Percentiles rank a stretch among this genome's conserved stretches.
phyloP scores from a whole-genome alignment of 2,888 invertebrate species.

The Drosophila seclusa region DNA sequence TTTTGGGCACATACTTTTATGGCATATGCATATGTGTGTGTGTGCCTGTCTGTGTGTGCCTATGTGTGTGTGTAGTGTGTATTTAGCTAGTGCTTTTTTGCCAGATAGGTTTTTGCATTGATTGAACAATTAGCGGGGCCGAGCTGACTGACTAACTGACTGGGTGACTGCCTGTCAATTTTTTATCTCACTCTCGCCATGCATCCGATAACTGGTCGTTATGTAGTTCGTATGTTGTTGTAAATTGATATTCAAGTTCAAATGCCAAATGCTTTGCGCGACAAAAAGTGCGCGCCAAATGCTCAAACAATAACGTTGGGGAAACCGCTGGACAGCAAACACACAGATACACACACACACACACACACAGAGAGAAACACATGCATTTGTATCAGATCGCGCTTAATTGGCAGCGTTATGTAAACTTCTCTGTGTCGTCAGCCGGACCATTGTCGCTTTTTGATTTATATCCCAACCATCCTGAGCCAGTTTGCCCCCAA shows the following conservation, averaged over 20 bases:
- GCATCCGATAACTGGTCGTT: constrained; percentile 53
- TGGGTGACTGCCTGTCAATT: constrained; percentile 55
- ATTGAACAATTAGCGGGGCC: constrained; percentile 71
- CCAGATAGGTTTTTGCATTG: constrained; percentile 69
- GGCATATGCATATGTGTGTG: constrained; percentile 23
- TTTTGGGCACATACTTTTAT: constrained; percentile 52
- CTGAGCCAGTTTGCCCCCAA: constrained; percentile 42
- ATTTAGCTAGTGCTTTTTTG: constrained; percentile 5
- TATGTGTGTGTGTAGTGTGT: background rate
- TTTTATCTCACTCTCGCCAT: constrained; percentile 41
- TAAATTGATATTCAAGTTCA: constrained; percentile 84
- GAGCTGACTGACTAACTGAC: constrained; percentile 11
- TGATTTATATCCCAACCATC: constrained; percentile 77
- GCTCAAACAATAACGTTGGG: constrained; percentile 39
- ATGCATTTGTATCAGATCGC: constrained; percentile 61
- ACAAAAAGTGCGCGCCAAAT: constrained; percentile 72
- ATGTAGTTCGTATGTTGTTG: constrained; percentile 56
- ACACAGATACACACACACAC: constrained; percentile 41
- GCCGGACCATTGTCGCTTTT: constrained; percentile 69
- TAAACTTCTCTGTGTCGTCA: constrained; percentile 59
- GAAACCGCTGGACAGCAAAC: constrained; percentile 21
- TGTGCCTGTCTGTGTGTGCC: constrained; percentile 15
- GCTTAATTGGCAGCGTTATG: constrained; percentile 73
- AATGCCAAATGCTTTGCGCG: constrained; percentile 77
- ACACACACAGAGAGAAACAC: constrained; percentile 21